A percentile compares a stretch with the other conserved stretches of the same genome.
Conservation (phyloP, 2,888 invertebrate species). For the Ernsta delagoae region DNA sequence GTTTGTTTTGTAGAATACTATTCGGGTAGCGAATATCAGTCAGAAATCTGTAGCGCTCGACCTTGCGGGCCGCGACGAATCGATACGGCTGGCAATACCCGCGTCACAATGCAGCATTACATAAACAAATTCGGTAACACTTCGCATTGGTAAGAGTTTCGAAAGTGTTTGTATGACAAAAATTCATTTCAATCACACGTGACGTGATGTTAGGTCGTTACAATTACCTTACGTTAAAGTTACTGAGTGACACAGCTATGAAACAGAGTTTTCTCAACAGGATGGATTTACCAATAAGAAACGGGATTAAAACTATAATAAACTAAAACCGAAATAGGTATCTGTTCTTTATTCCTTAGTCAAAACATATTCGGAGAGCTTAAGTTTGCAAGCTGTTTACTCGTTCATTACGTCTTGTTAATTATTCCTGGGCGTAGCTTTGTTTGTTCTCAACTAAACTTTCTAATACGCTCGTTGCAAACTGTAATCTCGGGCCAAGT, state of each 20-base stretch:
- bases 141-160: neutral
- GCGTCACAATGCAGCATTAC: conserved; percentile 17
- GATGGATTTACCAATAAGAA: too few relatives aligned
- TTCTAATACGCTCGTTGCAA: conserved; percentile 19
- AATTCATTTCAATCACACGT: too few relatives aligned
- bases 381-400: conserved; percentile 3
- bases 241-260: too few relatives aligned
- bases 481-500: conserved; percentile 25
- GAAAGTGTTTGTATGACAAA: neutral
- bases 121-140: neutral
- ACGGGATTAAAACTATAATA: too few relatives aligned
- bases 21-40: neutral
- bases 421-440: conserved; percentile 19
- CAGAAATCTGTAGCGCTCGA: conserved; percentile 11
- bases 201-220: neutral
- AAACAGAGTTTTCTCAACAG: too few relatives aligned
- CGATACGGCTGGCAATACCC: conserved; percentile 3
- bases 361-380: neutral
- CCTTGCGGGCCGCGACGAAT: conserved; percentile 15
- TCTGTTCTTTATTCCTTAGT: neutral
- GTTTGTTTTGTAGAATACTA: too few relatives aligned
- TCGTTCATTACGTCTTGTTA: conserved; percentile 23
- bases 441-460: conserved; percentile 19
- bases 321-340: neutral
- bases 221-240: too few relatives aligned